phyloP scores from a whole-genome alignment of 2,113 vertebrate species.

The Aptenodytes forsteri region DNA sequence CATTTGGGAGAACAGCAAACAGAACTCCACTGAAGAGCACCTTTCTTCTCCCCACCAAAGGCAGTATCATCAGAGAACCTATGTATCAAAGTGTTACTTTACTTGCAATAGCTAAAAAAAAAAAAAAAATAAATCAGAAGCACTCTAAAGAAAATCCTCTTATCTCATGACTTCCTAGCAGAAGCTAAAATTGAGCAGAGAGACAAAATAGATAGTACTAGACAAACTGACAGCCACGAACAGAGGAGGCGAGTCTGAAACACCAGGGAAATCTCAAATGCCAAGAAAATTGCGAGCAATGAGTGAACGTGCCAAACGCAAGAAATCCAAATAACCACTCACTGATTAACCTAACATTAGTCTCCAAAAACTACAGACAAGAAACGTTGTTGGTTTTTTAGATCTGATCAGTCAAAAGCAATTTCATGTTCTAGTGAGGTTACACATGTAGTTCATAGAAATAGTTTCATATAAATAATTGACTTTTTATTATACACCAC shows the following conservation, averaged over 20 bases:
- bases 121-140: not conserved
- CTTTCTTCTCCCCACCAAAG: not conserved
- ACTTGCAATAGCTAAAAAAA: not conserved
- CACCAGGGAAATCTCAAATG: not conserved
- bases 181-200: not conserved
- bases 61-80: not conserved
- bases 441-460: not conserved
- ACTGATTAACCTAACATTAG: not conserved
- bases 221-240: not conserved
- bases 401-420: not conserved
- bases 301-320: not conserved
- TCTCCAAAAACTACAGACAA: not conserved
- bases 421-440: not conserved
- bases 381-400: not conserved
- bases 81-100: not conserved
- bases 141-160: not conserved
- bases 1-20: not conserved
- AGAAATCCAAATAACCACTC: not conserved
- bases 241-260: not conserved
- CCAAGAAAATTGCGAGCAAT: not conserved
- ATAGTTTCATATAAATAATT: not conserved
- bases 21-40: not conserved
- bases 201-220: not conserved
- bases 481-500: not conserved
- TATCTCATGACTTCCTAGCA: no score